Evolutionary conservation across 1,140 invertebrate species (phyloP), one percentile per base, ranked within the genome.

Genomic region (Drosophila mauritiana): DNA sequence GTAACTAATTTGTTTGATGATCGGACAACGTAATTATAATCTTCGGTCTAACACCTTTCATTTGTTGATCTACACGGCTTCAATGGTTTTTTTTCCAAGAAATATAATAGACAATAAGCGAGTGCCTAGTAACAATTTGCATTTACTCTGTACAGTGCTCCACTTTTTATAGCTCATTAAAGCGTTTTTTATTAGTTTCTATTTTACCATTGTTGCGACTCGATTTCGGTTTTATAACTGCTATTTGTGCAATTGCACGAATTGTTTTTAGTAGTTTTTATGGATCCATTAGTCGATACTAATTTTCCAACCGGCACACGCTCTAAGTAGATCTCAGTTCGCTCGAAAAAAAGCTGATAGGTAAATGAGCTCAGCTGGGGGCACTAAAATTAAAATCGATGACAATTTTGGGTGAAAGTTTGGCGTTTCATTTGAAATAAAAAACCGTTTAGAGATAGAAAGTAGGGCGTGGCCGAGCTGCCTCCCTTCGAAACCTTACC

Each of bases 401-500:
- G 83, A 86, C 79, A 86, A 54, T 86, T 86, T 88, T 63, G 59
- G 79, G 83, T 80, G 83, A 88, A 88, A 88, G 83, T 88, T 82
- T 70, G 31, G 31, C 57, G 52, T 43, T 54, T 54, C 40, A 61
- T 57, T 36, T 43, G 53, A 59, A 67, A 67, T 40, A 22, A 52
- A 65, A 78, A 72, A 64, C 49, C 70, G 56, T 83, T 88, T 88
- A 88, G 79, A 83, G 77, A 84, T 84, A 88, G 84, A 88, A 88
- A 88, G 84, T 88, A 73, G 84, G 84, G 84, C 84, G 84, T 77
- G 82, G 70, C 57, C 20, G 15, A 34, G 45, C 68, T 45, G 54
- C 52, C 53, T 43, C 42, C 15, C 22, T 55, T 45, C 54, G 37
- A 39, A 15, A n/a, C 45, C 53, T 17, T 15, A 13, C 15, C 27